Evolutionary conservation across 2,888 invertebrate genomes (phyloP).

Genomic region (Callyntrura sp.): DNA sequence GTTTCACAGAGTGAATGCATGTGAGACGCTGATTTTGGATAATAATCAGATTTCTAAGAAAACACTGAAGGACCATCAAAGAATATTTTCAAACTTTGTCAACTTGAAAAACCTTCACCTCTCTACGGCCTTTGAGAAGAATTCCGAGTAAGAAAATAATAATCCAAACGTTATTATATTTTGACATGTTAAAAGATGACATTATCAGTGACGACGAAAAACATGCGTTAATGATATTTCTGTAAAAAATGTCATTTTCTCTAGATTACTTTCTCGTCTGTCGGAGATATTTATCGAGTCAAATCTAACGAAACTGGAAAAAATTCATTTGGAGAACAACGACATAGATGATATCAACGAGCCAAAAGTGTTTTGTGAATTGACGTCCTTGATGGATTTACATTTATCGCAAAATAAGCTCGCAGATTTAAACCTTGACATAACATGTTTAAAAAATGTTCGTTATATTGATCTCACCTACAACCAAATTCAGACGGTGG

Average conservation of each 20-base stretch:
- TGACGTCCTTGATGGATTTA: constrained; percentile 89
- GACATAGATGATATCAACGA: constrained; percentile 90
- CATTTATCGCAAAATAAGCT: constrained; percentile 88
- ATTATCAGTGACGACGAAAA: too few relatives aligned
- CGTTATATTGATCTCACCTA: constrained; percentile 90
- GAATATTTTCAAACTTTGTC: constrained; percentile 86
- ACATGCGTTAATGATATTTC: too few relatives aligned
- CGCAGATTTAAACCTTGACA: constrained; percentile 88
- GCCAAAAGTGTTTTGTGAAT: constrained; percentile 89
- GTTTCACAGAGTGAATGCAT: constrained; percentile 90
- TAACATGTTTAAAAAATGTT: constrained; percentile 89
- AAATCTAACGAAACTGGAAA: constrained; percentile 89
- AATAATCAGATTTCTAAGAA: constrained; percentile 89
- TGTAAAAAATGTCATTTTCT: constrained; percentile 15
- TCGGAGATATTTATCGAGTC: constrained; percentile 90
- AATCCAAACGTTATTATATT: too few relatives aligned
- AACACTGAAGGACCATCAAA: constrained; percentile 86
- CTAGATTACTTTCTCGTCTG: constrained; percentile 86
- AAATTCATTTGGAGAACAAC: constrained; percentile 91
- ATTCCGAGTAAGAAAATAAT: constrained; percentile 80
- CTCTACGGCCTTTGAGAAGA: constrained; percentile 89
- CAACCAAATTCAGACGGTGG: constrained; percentile 89
- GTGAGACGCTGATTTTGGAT: constrained; percentile 89
- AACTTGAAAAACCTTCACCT: constrained; percentile 90
- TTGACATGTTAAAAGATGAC: too few relatives aligned